These are phyloP conservation scores for Piprites chloris DNA, from an alignment of 2,113 vertebrate species.

Conservation along the genomic window DNA sequence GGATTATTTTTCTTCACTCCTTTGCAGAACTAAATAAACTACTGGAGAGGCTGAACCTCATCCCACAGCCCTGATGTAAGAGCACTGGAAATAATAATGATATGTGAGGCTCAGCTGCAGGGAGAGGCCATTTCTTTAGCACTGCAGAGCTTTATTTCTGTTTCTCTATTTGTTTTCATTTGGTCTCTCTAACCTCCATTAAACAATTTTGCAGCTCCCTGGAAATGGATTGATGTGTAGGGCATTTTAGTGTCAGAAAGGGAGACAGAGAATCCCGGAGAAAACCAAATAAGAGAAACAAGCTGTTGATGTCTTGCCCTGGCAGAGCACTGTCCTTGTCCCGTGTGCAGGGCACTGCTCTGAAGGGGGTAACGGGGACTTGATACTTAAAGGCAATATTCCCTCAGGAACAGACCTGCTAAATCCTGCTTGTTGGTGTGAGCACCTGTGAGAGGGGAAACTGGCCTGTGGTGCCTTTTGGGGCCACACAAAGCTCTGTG, in stretches of 20 bases:
- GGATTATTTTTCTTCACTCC: neutral
- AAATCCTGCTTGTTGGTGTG: neutral
- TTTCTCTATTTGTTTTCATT: slow-evolving; percentile 10
- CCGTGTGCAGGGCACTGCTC: neutral
- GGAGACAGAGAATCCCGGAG: neutral
- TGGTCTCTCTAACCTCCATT: neutral
- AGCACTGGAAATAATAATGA: neutral
- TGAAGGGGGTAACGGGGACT: neutral
- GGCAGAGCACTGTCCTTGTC: neutral
- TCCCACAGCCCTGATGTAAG: neutral
- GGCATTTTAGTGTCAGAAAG: neutral
- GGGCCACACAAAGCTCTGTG: neutral
- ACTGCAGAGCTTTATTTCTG: neutral
- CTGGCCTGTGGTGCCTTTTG: neutral
- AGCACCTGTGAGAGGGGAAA: neutral
- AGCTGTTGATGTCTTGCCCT: neutral
- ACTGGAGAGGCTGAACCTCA: neutral
- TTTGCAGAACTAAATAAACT: slow-evolving; percentile 1
- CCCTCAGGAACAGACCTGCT: neutral
- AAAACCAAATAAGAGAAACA: neutral
- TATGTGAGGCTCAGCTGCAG: neutral
- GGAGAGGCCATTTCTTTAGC: neutral
- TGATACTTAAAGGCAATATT: neutral
- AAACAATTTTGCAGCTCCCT: neutral
- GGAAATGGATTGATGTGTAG: neutral